Percentiles rank a stretch among this genome's conserved stretches.
Evolutionary conservation across 2,888 invertebrate genomes (phyloP).

Genomic region (Andrena haemorrhoa): DNA sequence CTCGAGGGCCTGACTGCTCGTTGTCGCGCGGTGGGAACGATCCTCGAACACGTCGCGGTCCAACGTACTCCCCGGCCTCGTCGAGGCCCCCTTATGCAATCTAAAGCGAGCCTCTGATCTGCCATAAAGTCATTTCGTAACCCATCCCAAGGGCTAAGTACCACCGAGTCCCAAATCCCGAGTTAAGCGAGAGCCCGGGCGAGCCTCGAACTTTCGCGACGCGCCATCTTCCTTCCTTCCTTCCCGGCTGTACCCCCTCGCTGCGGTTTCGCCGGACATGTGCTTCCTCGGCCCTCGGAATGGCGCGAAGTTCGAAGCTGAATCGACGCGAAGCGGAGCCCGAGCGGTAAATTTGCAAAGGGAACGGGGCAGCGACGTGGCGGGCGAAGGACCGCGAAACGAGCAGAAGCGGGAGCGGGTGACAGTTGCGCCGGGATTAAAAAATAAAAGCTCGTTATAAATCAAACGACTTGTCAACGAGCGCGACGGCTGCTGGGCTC

Average conservation of each 20-base stretch:
- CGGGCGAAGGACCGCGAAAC: neutral
- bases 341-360: neutral
- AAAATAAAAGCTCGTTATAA: constrained; percentile 79
- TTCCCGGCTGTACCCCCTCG: neutral
- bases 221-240: neutral
- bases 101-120: constrained; percentile 83
- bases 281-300: no score
- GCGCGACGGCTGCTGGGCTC: constrained; percentile 71
- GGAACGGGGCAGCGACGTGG: neutral
- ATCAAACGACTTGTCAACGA: constrained; percentile 81
- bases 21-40: constrained; percentile 57
- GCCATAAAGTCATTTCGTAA: constrained; percentile 85
- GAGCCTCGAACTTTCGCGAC: constrained; percentile 35
- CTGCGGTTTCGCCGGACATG: no score
- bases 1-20: constrained; percentile 64
- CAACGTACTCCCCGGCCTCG: constrained; percentile 23
- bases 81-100: constrained; percentile 78
- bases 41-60: constrained; percentile 47
- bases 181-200: constrained; percentile 73
- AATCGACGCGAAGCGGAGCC: neutral
- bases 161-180: constrained; percentile 79
- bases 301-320: no score
- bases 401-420: constrained; percentile 44
- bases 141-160: constrained; percentile 83
- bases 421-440: constrained; percentile 77